Percentiles rank a stretch among this genome's conserved stretches.
Evolutionary conservation across 2,888 invertebrate species (phyloP).

Genomic region (Priocnemis perturbator): DNA sequence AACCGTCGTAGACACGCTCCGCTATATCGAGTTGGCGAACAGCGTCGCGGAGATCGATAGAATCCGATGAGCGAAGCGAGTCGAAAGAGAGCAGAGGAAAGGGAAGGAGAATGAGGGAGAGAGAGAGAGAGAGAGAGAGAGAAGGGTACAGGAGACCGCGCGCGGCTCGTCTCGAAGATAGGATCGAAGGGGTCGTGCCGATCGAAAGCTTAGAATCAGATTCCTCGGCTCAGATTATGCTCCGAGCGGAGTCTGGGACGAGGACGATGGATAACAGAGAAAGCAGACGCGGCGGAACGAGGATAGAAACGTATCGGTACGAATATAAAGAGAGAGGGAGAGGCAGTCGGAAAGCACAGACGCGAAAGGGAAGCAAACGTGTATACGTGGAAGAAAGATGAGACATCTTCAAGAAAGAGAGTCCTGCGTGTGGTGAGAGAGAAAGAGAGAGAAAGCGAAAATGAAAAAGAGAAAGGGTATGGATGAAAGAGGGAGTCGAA

Average conservation of each 20-base stretch:
- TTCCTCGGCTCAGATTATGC: conserved; percentile 58
- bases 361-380: not conserved
- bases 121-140: too few relatives aligned
- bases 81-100: too few relatives aligned
- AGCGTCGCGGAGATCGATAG: conserved; percentile 10
- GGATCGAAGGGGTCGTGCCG: conserved; percentile 50
- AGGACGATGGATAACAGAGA: conserved; percentile 36
- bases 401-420: not conserved
- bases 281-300: conserved; percentile 16
- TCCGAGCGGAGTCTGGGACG: conserved; percentile 3
- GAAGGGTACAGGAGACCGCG: not conserved
- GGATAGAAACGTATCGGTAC: conserved; percentile 10
- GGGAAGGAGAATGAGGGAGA: too few relatives aligned
- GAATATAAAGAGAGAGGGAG: not conserved
- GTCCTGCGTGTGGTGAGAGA: not conserved
- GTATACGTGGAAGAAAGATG: not conserved
- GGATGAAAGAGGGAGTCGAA: conserved; percentile 33
- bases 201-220: conserved; percentile 64
- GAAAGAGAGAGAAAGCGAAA: conserved; percentile 10
- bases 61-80: conserved; percentile 8
- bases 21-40: conserved; percentile 6
- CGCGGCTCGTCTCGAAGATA: conserved; percentile 32
- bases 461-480: conserved; percentile 9
- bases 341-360: not conserved
- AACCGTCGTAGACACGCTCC: not conserved